Base-by-base conservation (phyloP, 2,113 vertebrate species). In the Antechinus stuartii region DNA sequence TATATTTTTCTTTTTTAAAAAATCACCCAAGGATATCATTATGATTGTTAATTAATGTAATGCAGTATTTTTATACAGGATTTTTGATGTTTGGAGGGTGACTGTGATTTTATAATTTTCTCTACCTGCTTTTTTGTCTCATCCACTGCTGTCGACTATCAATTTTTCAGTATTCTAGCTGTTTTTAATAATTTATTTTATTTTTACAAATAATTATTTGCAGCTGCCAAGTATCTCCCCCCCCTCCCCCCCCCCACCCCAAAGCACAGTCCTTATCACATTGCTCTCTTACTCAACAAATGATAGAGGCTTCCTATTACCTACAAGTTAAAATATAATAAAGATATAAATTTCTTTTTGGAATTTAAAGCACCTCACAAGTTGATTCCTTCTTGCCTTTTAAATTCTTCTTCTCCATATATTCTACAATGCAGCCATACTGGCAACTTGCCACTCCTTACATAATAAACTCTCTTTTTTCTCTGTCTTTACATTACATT, bases 191-290 rank as follows among this genome's bases (percentile, higher is more conserved):
- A n/a, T 76, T 47, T 42, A 22, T 47, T 52, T 54, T 84, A 27
- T 61, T 90, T 90, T 42, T 55, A 26, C 54, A 25, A 91, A 35
- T 91, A 9, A 89, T 56, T 89, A 89, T 95, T 61, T 0, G 5
- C 19, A 23, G 14, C 3, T 30, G 8, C 49, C n/a, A 23, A 27
- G 14, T 0, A 14, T 0, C 0, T 11, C 4, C 47, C 47, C 42
- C 42, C 42, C 8, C 7, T 0, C 11, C 4, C 47, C 47, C 42
- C 42, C 42, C 8, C 7, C 84, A 47, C 30, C 53, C 30, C 0
- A 47, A n/a, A 76, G 61, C 35, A n/a, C 35, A n/a, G 57, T 11
- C 4, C 30, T n/a, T 68, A 68, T 0, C 1, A n/a, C 5, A 5
- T 16, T 19, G 35, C 14, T 35, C 12, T 6, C 35, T 26, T n/a